Evolutionary conservation across 2,113 vertebrate genomes (phyloP), one percentile per base, ranked within the genome.

Genomic region (Alexandromys fortis): DNA sequence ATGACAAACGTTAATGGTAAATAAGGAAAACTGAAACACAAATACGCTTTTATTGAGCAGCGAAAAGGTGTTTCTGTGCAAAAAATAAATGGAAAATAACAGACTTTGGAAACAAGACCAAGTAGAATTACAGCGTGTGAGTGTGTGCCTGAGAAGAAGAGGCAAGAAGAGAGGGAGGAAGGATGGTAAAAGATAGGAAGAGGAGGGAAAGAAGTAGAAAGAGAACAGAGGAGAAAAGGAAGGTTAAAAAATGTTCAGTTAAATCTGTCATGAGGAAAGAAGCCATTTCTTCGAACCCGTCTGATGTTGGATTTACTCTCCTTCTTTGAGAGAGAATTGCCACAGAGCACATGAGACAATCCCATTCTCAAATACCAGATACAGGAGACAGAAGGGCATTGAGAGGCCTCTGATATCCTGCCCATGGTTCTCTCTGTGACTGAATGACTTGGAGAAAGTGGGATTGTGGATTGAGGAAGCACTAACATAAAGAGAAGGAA

Each of bases 1-100:
- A 94, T 52, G 52, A 97, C 86, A 97, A 97, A 97, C 75, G 96
- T 90, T 97, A 90, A 97, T 83, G 97, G 87, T 63, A 98, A 98
- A 98, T 97, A 68, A 94, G 49, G 52, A 96, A 95, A 87, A 97
- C n/a, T 85, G 68, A 91, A 97, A 95, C 45, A 89, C n/a, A 86
- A 97, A 97, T 61, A 16, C 52, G 96, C 91, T 91, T 97, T 92
- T 81, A 95, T 91, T n/a, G 14, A 95, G 70, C 17, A 97, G n/a
- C 28, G 4, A 97, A 91, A 92, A 77, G 75, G 49, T 87, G 45
- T 86, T 38, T 94, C 42, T 89, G 17, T 86, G 94, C 26, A 33
- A 96, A 96, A 92, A 90, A 89, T 52, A 52, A 96, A 94, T 61
- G n/a, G 94, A 78, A 94, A 79, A 92, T 67, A 97, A 65, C 38